Conservation (phyloP, 1,140 invertebrate species). For the Pteromalus puparum region DNA sequence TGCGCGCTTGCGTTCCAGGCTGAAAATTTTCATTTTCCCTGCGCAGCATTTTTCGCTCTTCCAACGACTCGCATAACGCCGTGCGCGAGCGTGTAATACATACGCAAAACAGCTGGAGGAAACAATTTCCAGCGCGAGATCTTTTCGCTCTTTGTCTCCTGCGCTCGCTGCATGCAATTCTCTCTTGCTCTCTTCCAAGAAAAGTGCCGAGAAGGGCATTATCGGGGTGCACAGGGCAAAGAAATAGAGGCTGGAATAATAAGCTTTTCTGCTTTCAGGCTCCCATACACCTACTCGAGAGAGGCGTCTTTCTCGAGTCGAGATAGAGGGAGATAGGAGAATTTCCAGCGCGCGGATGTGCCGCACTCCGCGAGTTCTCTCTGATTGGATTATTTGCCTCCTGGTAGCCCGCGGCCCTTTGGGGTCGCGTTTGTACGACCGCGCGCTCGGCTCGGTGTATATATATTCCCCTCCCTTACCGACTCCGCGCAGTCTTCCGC, state of each 20-base stretch:
- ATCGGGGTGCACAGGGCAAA: not conserved
- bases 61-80: not conserved
- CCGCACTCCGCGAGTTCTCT: not conserved
- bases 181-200: not conserved
- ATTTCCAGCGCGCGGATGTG: not conserved
- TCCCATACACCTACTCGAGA: not conserved
- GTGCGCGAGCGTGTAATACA: not conserved
- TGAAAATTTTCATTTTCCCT: conserved; percentile 24
- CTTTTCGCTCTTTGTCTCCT: not conserved
- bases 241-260: conserved; percentile 30
- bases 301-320: not conserved
- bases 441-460: not conserved
- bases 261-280: conserved; percentile 16
- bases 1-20: not conserved
- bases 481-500: not conserved
- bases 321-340: not conserved
- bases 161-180: not conserved
- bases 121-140: conserved; percentile 23
- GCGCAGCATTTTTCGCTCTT: not conserved
- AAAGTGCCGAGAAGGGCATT: conserved; percentile 19
- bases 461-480: not conserved
- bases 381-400: conserved; percentile 34
- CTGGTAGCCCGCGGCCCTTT: not conserved
- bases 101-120: conserved; percentile 6
- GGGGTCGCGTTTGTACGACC: not conserved